phyloP scores from a whole-genome alignment of 1,140 invertebrate species.

The Musca vetustissima region DNA sequence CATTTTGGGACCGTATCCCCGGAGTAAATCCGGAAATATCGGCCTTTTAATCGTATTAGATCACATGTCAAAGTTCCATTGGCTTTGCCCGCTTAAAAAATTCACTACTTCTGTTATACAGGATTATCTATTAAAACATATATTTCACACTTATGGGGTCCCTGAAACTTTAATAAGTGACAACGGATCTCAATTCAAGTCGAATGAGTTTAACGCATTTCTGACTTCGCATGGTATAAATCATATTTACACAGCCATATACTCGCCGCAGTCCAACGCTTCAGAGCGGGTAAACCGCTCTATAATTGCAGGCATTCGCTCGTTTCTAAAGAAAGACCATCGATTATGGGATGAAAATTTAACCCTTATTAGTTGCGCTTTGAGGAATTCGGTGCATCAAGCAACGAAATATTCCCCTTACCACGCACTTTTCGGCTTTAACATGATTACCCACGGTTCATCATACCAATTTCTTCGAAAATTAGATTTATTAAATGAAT shows the following conservation, averaged over 20 bases:
- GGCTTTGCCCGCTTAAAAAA: conserved; percentile 2
- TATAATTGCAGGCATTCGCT: conserved; percentile 5
- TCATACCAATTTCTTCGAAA: not conserved
- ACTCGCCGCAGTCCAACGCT: conserved; percentile 4
- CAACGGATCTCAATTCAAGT: not conserved
- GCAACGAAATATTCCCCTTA: conserved; percentile 25
- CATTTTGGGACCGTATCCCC: conserved; percentile 18
- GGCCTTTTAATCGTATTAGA: conserved; percentile 17
- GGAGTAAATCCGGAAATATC: conserved; percentile 14
- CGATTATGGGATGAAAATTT: conserved; percentile 28
- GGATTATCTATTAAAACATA: not conserved
- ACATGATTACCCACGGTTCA: conserved; percentile 27
- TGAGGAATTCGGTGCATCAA: conserved; percentile 20
- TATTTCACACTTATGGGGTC: conserved; percentile 17
- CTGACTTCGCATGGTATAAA: not conserved
- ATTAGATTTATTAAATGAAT: too few species aligned
- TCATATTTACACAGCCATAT: not conserved
- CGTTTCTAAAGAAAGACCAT: conserved; percentile 23
- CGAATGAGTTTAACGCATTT: not conserved
- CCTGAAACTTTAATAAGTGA: conserved; percentile 8
- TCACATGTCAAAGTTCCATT: conserved; percentile 20
- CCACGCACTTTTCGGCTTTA: conserved; percentile 25
- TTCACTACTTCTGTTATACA: not conserved
- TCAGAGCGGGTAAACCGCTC: not conserved
- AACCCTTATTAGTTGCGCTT: conserved; percentile 13